Evolutionary conservation across 2,113 vertebrate genomes (phyloP), one percentile per base, ranked within the genome.

Genomic region (Poeciliopsis turrubarensis): DNA sequence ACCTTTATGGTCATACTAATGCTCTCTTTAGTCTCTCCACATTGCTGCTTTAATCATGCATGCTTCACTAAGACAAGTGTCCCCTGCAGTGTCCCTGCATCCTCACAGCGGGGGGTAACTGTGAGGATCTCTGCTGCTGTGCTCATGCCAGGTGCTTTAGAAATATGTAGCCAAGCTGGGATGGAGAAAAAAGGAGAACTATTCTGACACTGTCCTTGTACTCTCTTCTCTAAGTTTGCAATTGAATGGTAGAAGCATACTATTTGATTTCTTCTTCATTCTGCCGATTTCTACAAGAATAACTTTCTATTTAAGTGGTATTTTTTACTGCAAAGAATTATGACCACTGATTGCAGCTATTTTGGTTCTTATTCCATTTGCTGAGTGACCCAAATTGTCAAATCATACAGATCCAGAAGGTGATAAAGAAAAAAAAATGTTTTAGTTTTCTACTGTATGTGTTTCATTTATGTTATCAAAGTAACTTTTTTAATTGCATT

Each of bases 91-190:
- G 31, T 47, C 41, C 51, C 72, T 65, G 72, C 65, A 60, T 26
- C 63, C 39, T 57, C 39, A 54, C 73, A 29, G 70, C 17, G 19
- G 74, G 80, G 7, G 44, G 31, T 26, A 32, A 62, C 63, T 71
- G 68, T 22, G 34, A 65, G 37, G 51, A 70, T 0, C 19, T 15
- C 12, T 65, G 54, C 60, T 63, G 27, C 44, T 60, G 26, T 70
- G 44, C 39, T 63, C 26, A 27, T 17, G 8, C 57, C 79, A 67
- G 39, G 63, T 61, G 71, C 29, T 32, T 41, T 15, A 25, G 15
- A 27, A 32, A 17, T 8, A 39, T 25, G 25, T 8, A 30, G 15
- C 68, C 68, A 72, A 47, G 62, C 51, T 51, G 39, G 68, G 37
- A 76, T 25, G 9, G 26, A 39, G 63, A 65, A 47, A 27, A 68